Conservation (phyloP, 2,797 vertebrate genomes). For the Lithobates sylvaticus region DNA sequence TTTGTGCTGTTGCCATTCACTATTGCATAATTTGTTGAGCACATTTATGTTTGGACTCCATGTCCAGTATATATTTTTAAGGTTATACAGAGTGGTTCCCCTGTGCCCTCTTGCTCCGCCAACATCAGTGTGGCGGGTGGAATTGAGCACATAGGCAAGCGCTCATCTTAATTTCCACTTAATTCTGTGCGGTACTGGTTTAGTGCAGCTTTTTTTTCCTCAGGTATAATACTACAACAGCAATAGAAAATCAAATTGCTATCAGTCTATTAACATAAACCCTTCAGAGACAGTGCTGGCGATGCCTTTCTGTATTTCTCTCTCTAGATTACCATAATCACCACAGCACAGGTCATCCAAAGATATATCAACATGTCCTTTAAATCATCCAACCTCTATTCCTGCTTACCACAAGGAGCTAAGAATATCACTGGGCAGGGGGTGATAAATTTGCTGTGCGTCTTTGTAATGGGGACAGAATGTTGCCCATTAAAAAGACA, state of each 20-base stretch:
- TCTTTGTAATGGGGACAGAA: constrained; percentile 32
- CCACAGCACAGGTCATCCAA: background rate
- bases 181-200: too few relatives aligned
- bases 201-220: too few relatives aligned
- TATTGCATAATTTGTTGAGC: too few relatives aligned
- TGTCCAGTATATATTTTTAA: too few relatives aligned
- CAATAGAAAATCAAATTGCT: background rate
- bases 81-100: too few relatives aligned
- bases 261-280: background rate
- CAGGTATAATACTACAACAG: background rate
- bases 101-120: too few relatives aligned
- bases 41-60: too few relatives aligned
- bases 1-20: too few relatives aligned
- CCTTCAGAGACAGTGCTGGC: background rate
- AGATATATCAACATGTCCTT: constrained; percentile 6
- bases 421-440: constrained; percentile 9
- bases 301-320: background rate
- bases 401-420: background rate
- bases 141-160: too few relatives aligned
- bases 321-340: background rate
- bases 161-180: too few relatives aligned
- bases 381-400: constrained; percentile 2
- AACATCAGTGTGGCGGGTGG: too few relatives aligned
- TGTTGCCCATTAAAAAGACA: background rate
- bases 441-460: background rate